Base-by-base conservation (phyloP, 2,797 vertebrate species). In the Coilia nasus region DNA sequence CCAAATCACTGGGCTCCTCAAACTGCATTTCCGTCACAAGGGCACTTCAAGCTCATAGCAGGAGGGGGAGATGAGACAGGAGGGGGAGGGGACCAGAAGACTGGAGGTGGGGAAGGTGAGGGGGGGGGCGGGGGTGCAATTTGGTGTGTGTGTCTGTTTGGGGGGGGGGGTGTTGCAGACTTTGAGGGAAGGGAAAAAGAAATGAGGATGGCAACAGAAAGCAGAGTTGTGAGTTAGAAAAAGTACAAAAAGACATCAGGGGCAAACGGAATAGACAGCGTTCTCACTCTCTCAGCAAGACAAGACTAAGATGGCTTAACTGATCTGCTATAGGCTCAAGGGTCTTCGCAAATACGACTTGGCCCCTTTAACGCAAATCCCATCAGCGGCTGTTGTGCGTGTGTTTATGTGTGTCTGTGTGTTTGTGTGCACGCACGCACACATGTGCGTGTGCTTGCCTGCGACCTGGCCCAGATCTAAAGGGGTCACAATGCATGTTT, bases 1-100 rank as follows among this genome's bases (percentile, higher is more conserved):
- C 91, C 89, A 86, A 92, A 90, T 90, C 91, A 90, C 88, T 44
- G 82, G 23, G 59, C 91, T 92, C 88, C 89, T 93, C 90, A 89
- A 93, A 92, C 89, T 88, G 90, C 62, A 28, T 83, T 10, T 62
- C 46, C 89, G 83, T 90, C 91, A 86, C 91, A 93, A 92, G 93
- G 91, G 89, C 92, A 90, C 90, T 89, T 84, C 59, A 57, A 90
- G 87, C 85, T 28, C 60, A 64, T 23, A 64, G 60, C 88, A 84
- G 87, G 64, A 83, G 83, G 83, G 90, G 85, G 86, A 89, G 87
- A 84, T 85, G 88, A 64, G 62, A 21, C 41, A 50, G 31, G 23
- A 41, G 83, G 86, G 84, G 21, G 84, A 19, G 84, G 11, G 57
- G 25, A 12, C 25, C 19, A 7, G 50, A 50, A 4, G 62, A n/a